Evolutionary conservation across 2,113 vertebrate genomes (phyloP).

Genomic region (Heterotis niloticus): DNA sequence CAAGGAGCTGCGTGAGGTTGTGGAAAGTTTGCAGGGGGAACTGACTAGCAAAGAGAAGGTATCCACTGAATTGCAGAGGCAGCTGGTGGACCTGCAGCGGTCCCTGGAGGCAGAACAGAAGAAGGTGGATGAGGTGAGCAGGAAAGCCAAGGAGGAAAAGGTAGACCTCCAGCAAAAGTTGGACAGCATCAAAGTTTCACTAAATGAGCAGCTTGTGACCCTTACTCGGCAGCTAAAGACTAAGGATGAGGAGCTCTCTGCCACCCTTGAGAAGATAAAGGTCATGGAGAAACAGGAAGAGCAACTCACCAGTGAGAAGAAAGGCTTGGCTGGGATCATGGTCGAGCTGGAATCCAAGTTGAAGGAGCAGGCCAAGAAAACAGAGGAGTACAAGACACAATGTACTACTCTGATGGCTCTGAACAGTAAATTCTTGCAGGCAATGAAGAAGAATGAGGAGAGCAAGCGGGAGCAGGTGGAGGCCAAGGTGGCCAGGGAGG

Average conservation of each 20-base stretch:
- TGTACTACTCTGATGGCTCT: slow-evolving; percentile 52
- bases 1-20: slow-evolving; percentile 51
- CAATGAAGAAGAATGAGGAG: slow-evolving; percentile 56
- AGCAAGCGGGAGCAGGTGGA: slow-evolving; percentile 55
- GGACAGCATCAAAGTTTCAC: slow-evolving; percentile 52
- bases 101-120: slow-evolving; percentile 61
- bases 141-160: slow-evolving; percentile 55
- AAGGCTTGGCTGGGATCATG: slow-evolving; percentile 57
- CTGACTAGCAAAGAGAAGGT: slow-evolving; percentile 66
- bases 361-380: slow-evolving; percentile 52
- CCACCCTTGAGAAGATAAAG: slow-evolving; percentile 59
- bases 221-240: slow-evolving; percentile 60
- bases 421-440: slow-evolving; percentile 53
- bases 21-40: slow-evolving; percentile 61
- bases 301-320: slow-evolving; percentile 63
- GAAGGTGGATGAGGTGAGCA: slow-evolving; percentile 50
- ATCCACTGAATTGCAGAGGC: slow-evolving; percentile 63
- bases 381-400: slow-evolving; percentile 46
- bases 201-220: slow-evolving; percentile 56
- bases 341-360: slow-evolving; percentile 55
- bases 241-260: slow-evolving; percentile 65
- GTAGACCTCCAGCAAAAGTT: slow-evolving; percentile 53
- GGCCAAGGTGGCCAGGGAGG: slow-evolving; percentile 58
- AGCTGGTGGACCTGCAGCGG: slow-evolving; percentile 65
- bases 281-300: slow-evolving; percentile 64